Base-by-base conservation (phyloP, 92 coral and sea anemone species). In the Blastomussa wellsi region DNA sequence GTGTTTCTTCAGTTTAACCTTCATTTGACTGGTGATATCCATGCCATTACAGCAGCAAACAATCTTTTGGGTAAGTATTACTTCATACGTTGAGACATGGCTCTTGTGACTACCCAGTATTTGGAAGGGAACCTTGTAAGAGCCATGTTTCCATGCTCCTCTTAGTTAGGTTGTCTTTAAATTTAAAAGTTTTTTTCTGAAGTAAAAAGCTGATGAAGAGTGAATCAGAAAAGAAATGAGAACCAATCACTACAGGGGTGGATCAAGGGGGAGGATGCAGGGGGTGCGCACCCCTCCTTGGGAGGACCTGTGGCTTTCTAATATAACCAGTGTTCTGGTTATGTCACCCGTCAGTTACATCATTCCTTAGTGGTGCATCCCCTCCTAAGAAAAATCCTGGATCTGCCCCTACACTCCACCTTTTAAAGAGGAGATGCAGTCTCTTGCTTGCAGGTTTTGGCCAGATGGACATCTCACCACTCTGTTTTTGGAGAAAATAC, bases 11-110 rank as follows among this genome's bases (percentile, higher is more conserved):
- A 96, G 99, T 96, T 96, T 80, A 96, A 94, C 78, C 98, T 96
- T 62, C 98, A 96, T 77, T 90, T 94, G 57, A 94, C 99, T 2
- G 99, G 99, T 44, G 99, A 96, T 81, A 96, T 96, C 71, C 99
- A 96, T 77, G 99, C 99, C 29, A 95, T 96, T 65, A 96, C 99
- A 32, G 99, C 99, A 57, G 88, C 99, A 28, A 96, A 96, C 86
- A 96, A 96, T 89, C 94, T 96, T 57, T 78, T 96, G 51, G 99
- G 99, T 96, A 84, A 48, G 95, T 29, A 11, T 2, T 73, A 74
- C 1, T 16, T 73, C 7, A 0, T 59, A 60, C 9, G 26, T 1
- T 57, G 10, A 57, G 24, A 5, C 29, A 24, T 57, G 7, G 10
- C 1, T 24, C 29, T 22, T 29, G 24, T 57, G n/a, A 4, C 4